Percentiles rank a stretch among this genome's conserved stretches.
phyloP scores from a whole-genome alignment of 2,888 invertebrate species.

The Acrobasis repandana region DNA sequence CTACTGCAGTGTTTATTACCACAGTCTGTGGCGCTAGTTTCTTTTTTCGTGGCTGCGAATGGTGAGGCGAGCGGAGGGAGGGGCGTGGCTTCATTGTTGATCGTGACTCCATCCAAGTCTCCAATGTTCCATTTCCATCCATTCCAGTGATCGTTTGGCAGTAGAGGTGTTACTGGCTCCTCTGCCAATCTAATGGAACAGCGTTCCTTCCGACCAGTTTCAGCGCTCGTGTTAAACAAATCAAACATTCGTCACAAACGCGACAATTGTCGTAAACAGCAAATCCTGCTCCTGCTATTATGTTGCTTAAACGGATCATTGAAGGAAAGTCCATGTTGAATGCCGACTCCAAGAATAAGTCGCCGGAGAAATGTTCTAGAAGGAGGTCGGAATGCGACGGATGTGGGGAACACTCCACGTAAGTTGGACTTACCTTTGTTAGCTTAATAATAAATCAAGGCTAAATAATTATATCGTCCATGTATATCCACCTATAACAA shows the following conservation, averaged over 20 bases:
- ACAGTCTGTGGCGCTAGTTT: constrained; percentile 54
- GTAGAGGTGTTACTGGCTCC: constrained; percentile 70
- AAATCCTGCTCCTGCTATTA: constrained; percentile 77
- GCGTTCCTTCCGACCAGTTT: constrained; percentile 68
- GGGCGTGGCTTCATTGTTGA: constrained; percentile 43
- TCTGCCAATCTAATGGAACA: constrained; percentile 81
- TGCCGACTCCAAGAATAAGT: constrained; percentile 57
- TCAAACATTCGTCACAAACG: constrained; percentile 75
- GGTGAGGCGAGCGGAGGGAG: constrained; percentile 32
- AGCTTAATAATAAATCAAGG: neutral
- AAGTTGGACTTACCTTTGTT: constrained; percentile 47
- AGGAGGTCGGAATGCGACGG: constrained; percentile 75
- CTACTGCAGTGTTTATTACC: constrained; percentile 27
- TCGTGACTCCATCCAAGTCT: constrained; percentile 40
- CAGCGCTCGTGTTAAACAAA: constrained; percentile 66
- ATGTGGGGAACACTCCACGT: constrained; percentile 76
- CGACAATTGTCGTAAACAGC: constrained; percentile 76
- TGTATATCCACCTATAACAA: neutral
- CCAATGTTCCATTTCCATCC: too few species aligned
- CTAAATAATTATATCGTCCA: constrained; percentile 22
- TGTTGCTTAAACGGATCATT: constrained; percentile 83
- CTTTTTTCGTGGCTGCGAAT: constrained; percentile 39
- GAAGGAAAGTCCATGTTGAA: constrained; percentile 82
- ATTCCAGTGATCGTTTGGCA: constrained; percentile 68
- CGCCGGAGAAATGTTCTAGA: constrained; percentile 74